Evolutionary conservation across 2,888 invertebrate genomes (phyloP), one percentile per base, ranked within the genome.

Genomic region (Pollenia angustigena): DNA sequence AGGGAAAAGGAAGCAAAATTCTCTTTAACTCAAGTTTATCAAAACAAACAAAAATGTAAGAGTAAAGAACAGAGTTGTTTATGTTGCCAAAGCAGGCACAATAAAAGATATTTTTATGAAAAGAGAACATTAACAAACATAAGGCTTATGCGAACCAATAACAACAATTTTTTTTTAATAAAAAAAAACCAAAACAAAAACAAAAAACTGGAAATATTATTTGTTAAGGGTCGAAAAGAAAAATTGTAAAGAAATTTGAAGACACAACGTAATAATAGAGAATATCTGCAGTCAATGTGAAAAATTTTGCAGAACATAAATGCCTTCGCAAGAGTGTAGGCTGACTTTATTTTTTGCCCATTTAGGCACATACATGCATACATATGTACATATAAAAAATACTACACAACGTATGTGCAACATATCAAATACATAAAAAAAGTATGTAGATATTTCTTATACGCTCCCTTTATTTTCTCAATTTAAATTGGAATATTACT

Each of bases 211-310:
- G 72, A 46, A 83, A 58, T 52, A 56, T n/a, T 54, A 23, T 71
- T 58, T 56, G 40, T 32, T 72, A 40, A 66, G 69, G 71, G 44
- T 48, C n/a, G 14, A 83, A 81, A 83, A 48, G 76, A 81, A 75
- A 71, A 75, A 23, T 18, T 81, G 50, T 64, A 48, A 58, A 81
- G 44, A 52, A 85, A 85, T 32, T 64, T 78, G 44, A 60, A 76
- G 76, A 18, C 71, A 79, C 48, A 56, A 18, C 50, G 81, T 44
- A 89, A 88, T 87, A 88, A 86, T 66, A 76, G 78, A 88, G 88
- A 88, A 88, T 89, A 89, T 89, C 89, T 89, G 89, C 89, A 89
- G 87, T 89, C 88, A 87, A 89, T 88, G 85, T 60, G 66, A 80
- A 84, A 75, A 69, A 81, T 16, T 79, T 74, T 74, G 81, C 81